Evolutionary conservation across 2,113 vertebrate species (phyloP).

Genomic region (Salvelinus sp.): DNA sequence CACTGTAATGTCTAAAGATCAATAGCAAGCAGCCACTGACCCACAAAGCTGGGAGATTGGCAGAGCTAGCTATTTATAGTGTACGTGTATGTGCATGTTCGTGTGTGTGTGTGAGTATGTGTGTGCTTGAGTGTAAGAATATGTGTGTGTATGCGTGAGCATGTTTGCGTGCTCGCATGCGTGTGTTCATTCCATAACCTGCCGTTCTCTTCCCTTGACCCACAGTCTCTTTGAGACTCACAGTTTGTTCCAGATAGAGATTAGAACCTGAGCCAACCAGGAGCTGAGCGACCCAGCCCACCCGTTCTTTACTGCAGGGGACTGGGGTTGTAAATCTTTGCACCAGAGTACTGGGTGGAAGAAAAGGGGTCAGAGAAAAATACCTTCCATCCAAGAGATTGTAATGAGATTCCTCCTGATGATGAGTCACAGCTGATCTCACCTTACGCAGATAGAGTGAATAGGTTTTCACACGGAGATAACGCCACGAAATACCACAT

Average conservation of each 20-base stretch:
- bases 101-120: too few relatives aligned
- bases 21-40: conserved; percentile 60
- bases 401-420: conserved; percentile 23
- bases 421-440: conserved; percentile 53
- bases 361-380: conserved; percentile 59
- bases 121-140: neutral
- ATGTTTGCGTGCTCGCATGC: conserved; percentile 5
- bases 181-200: conserved; percentile 7
- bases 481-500: conserved; percentile 49
- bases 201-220: conserved; percentile 7
- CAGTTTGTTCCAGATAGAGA: conserved; percentile 42
- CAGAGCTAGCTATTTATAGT: conserved; percentile 62
- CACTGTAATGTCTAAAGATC: conserved; percentile 61
- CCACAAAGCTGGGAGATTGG: conserved; percentile 57
- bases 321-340: conserved; percentile 10
- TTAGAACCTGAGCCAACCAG: neutral
- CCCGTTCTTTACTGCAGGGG: neutral
- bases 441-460: conserved; percentile 47
- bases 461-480: conserved; percentile 41
- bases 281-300: conserved; percentile 1
- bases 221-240: conserved; percentile 7
- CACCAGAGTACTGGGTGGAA: conserved; percentile 32
- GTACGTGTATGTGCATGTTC: neutral
- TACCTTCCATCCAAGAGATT: neutral
- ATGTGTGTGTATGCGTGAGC: conserved; percentile 3